Evolutionary conservation across 30 jellyfish, hydroid and myxozoan genomes (phyloP), one percentile per base, ranked within the genome.

Genomic region (Hydractinia echinata): DNA sequence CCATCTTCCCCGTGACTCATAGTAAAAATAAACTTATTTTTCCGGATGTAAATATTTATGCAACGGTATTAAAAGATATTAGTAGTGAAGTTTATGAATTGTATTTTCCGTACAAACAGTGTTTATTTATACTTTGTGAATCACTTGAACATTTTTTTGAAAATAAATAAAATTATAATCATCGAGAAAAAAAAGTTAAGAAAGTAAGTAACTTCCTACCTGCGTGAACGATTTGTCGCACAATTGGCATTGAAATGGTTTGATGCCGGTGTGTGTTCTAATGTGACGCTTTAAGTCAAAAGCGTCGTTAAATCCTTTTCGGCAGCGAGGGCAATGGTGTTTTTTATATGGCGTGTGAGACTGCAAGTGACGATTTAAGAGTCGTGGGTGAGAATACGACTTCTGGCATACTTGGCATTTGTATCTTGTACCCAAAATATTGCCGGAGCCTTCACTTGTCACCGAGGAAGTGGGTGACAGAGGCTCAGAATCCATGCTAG

Each of bases 301-400:
- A 79, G 99, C 97, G 88, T 95, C 99, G 73, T 95, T 95, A 81
- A 95, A 95, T 64, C 99, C 99, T 84, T 95, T 95, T 67, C 95
- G 96, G 87, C 99, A 95, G 89, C 96, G 96, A 74, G 96, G 97
- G 95, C 99, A 95, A 94, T 86, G 96, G 79, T 95, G 97, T 86
- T 90, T 88, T 61, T 95, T 95, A 83, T 84, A 86, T 18, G 96
- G 96, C 67, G 97, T 86, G 71, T 95, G 99, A 61, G 99, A 93
- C 83, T 93, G 99, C 74, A 93, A 54, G 74, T 93, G 99, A 54
- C 99, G 96, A 83, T 93, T 93, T 61, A 93, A 73, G 74, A 93
- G 82, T 76, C 99, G 95, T 61, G 99, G 95, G 79, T 93, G 99
- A 0, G 99, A 93, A 72, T 93, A 93, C 2, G 96, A 64, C 56